Base-by-base conservation (phyloP, 2,113 vertebrate species). In the Copsychus sechellarum region DNA sequence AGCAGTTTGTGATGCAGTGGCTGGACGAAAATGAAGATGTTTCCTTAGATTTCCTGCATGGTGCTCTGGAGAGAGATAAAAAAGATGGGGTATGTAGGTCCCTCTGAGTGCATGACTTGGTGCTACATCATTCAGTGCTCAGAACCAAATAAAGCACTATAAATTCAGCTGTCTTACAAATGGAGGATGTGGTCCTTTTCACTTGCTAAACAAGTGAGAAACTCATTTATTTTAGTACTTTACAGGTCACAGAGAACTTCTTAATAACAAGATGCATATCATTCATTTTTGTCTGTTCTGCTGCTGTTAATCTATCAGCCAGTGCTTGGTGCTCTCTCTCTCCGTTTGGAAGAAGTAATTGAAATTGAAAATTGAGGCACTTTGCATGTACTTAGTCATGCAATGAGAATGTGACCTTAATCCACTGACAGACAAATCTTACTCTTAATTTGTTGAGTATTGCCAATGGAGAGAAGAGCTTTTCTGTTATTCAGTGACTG, bases 1-100 rank as follows among this genome's bases (percentile, higher is more conserved):
- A 99, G 78, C 99, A 98, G 92, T 99, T 99, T 96, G 99, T 99
- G 91, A 98, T 99, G n/a, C 99, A 99, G 91, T 99, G 99, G 99
- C 96, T 99, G 97, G 98, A 99, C 45, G 99, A 99, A 97, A 99
- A 99, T 71, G 99, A 99, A 85, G 99, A 99, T 3, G 99, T 99
- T 20, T 99, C 99, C 17, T 97, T 99, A 97, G 99, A 99, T 95
- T 99, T 99, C 84, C 98, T 99, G 95, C 99, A 98, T 38, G 99
- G 99, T 78, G 99, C 99, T 22, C 97, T 99, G 80, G 99, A 99
- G 97, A 98, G 99, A 95, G 99, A 99, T 97, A 99, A 99, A 97
- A 99, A 99, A 94, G 99, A 99, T 64, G 99, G 99, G 97, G 99
- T 99, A 98, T 96, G 99, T 97, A 48, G 38, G 86, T 79, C 25